These are phyloP conservation scores for Monodelphis domestica DNA, from an alignment of 2,797 vertebrate species.

Conservation along the genomic window DNA sequence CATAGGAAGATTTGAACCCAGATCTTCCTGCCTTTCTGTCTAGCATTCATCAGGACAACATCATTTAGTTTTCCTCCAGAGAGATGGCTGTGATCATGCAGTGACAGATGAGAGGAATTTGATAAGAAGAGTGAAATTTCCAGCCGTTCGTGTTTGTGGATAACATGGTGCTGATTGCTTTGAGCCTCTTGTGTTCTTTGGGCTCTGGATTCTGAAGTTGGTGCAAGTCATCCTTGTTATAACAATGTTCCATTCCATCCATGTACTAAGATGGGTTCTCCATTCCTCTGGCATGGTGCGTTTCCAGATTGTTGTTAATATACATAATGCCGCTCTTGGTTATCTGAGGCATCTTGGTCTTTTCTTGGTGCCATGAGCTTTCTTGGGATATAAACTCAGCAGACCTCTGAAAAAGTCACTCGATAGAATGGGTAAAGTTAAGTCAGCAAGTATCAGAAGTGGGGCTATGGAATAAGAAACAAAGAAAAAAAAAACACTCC, in stretches of 20 bases:
- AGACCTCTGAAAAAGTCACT: not conserved
- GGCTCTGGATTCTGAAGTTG: not conserved
- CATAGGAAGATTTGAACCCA: not conserved
- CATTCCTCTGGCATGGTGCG: not conserved
- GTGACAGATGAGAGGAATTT: not conserved
- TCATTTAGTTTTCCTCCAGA: not conserved
- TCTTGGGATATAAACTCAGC: not conserved
- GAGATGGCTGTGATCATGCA: not conserved
- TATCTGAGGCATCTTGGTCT: not conserved
- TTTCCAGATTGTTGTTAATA: not conserved
- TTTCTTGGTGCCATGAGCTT: not conserved
- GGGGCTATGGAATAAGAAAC: not conserved
- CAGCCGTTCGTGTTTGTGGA: not conserved
- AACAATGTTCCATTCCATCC: too few species aligned
- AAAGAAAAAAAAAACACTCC: not conserved
- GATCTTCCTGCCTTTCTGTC: not conserved
- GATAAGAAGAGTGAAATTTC: not conserved
- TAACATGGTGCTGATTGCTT: not conserved
- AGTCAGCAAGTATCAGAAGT: not conserved
- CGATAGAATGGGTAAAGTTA: not conserved
- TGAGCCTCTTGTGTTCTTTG: not conserved
- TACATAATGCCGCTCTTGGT: not conserved
- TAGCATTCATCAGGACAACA: not conserved
- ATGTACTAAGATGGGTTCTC: not conserved
- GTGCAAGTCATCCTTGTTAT: too few species aligned